Evolutionary conservation across 2,797 vertebrate genomes (phyloP), one percentile per base, ranked within the genome.

Genomic region (Nyctalus aviator): DNA sequence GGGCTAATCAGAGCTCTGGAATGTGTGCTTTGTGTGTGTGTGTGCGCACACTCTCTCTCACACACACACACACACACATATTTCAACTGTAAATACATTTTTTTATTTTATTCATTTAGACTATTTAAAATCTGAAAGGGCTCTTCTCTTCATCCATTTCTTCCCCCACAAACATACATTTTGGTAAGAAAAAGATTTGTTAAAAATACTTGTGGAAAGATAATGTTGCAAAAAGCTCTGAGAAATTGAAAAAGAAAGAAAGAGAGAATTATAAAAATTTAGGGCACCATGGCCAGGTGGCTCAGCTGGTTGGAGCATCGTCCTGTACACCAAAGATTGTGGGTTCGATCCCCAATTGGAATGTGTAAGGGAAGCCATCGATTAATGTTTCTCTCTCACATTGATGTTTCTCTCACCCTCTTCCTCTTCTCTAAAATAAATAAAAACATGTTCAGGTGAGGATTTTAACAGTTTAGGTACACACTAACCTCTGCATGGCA

Each of bases 81-180:
- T 32, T 32, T 32, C 64, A 32, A 9, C 30, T 66, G n/a, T 68
- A 68, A 44, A 84, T 17, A 77, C n/a, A 73, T 55, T 0, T 18
- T 88, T 89, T 64, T 73, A 78, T 72, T 75, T 81, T 62, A 32
- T 72, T 75, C 30, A 89, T 46, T 84, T 90, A 75, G 44, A 87
- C 75, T 93, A 20, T 27, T 11, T 89, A 75, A 90, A 53, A 48
- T n/a, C 57, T 85, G 72, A 79, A 88, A 82, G 46, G 10, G 48
- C 18, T 92, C 90, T 95, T 53, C 41, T 77, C 35, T 50, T 69
- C 77, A 68, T 72, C 76, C 84, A 23, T 89, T 87, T 86, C 59
- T 92, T 81, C 48, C 32, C 37, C n/a, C 25, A 62, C 37, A 64
- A 71, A 78, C 44, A 55, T 53, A 72, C 13, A 77, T 66, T 73